Conservation (phyloP, 2,113 vertebrate genomes). For the Chamaetylas fuelleborni region DNA sequence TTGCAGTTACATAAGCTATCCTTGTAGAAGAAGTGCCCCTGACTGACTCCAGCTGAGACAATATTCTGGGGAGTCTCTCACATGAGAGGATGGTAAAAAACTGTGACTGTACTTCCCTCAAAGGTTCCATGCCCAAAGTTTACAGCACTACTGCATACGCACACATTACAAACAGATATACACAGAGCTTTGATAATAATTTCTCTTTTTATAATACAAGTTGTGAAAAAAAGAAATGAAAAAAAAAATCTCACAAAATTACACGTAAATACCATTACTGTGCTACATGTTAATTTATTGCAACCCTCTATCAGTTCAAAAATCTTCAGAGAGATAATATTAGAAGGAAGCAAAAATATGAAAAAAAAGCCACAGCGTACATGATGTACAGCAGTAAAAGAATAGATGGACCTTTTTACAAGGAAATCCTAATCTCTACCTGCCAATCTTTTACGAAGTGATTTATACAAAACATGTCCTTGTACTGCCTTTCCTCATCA, state of each 20-base stretch:
- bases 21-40: neutral
- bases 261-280: fast-evolving
- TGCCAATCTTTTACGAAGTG: neutral
- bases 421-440: neutral
- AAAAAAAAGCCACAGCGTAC: neutral
- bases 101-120: neutral
- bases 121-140: neutral
- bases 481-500: neutral
- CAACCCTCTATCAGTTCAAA: neutral
- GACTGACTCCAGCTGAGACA: neutral
- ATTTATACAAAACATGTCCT: neutral
- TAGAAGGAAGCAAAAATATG: neutral
- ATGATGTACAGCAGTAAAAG: neutral
- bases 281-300: neutral
- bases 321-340: neutral
- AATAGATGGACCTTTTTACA: neutral
- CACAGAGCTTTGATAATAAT: neutral
- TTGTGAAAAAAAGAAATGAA: neutral
- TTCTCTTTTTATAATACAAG: neutral
- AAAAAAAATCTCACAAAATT: neutral
- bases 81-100: neutral
- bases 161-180: neutral
- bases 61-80: neutral
- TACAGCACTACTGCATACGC: neutral
- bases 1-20: neutral